Evolutionary conservation across 35 echinoderm and acorn worm species (phyloP), one percentile per base, ranked within the genome.

Genomic region (Stichopus chloronotus): DNA sequence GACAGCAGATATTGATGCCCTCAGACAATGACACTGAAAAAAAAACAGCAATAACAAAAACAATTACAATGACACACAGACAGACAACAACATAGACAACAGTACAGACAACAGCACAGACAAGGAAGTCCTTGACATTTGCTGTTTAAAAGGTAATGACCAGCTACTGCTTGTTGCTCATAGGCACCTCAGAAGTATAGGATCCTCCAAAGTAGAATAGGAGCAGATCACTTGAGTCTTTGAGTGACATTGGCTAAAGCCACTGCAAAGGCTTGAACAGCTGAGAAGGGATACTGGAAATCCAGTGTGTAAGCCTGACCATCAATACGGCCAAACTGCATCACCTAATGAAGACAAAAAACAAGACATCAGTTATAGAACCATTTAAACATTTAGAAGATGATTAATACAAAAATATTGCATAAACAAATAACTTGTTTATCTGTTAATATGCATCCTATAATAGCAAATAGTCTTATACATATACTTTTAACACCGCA

Each of bases 281-380:
- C 88, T 2, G 97, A 96, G 63, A 96, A 98, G 5, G 95, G 95
- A 58, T 95, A 94, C 91, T 98, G 94, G 86, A 96, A 96, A 92
- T 99, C 97, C 59, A 99, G 79, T 0, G 97, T 99, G 83, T 99
- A 99, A 22, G 97, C 97, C 22, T 96, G 93, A 58, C 97, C 97
- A 94, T 99, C 97, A 9, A 99, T 99, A 59, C 95, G 88, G 10
- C 97, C 97, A 92, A 99, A 99, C 92, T 99, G 97, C 95, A 99
- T 95, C 92, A 99, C 97, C 97, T 99, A 78, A 21, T 92, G 43
- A 56, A 84, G 57, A 91, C 4, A 84, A 72, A 17, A 81, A 92
- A 68, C 81, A 74, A 93, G 20, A 69, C 13, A 56, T 78, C 55
- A 9, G 30, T 82, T 78, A 78, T 23, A 78, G 7, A 78, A 25